A percentile compares a stretch with the other conserved stretches of the same genome.
These are phyloP conservation scores for Schizopygopsis pylzovi DNA, from an alignment of 2,797 vertebrate species.

Conservation along the genomic window DNA sequence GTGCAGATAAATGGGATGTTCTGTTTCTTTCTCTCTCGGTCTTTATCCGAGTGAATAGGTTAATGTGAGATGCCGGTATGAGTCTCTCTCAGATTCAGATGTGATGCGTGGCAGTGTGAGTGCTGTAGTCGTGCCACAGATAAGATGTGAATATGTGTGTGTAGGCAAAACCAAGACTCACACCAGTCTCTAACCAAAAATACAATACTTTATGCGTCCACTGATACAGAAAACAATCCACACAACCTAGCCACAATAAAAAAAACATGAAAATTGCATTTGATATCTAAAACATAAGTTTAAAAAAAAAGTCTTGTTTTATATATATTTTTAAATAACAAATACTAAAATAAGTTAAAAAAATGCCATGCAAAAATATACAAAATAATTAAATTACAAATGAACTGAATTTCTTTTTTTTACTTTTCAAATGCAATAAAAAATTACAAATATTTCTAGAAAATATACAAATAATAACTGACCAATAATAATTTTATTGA, in stretches of 20 bases:
- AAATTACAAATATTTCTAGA: not conserved
- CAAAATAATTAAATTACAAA: not conserved
- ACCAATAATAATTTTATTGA: too few relatives aligned
- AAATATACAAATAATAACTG: not conserved
- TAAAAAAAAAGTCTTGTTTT: too few relatives aligned
- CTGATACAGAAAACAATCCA: not conserved
- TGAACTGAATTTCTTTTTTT: too few relatives aligned
- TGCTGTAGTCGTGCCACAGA: conserved; percentile 27
- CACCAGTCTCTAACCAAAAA: not conserved
- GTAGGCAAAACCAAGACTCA: conserved; percentile 24
- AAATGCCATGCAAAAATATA: not conserved
- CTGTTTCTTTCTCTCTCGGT: conserved; percentile 1
- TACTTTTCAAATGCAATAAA: not conserved
- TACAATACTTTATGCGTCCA: not conserved
- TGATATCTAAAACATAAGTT: not conserved
- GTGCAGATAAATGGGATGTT: conserved; percentile 24
- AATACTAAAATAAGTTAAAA: not conserved
- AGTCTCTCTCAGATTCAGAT: conserved; percentile 23
- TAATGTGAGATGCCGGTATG: conserved; percentile 20
- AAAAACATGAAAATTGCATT: not conserved
- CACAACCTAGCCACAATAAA: not conserved
- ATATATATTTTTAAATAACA: not conserved
- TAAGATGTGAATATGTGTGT: conserved; percentile 22
- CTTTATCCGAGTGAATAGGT: conserved; percentile 22
- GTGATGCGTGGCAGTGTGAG: conserved; percentile 36